phyloP scores from a whole-genome alignment of 2,113 vertebrate species.

The Lycaon pictus region DNA sequence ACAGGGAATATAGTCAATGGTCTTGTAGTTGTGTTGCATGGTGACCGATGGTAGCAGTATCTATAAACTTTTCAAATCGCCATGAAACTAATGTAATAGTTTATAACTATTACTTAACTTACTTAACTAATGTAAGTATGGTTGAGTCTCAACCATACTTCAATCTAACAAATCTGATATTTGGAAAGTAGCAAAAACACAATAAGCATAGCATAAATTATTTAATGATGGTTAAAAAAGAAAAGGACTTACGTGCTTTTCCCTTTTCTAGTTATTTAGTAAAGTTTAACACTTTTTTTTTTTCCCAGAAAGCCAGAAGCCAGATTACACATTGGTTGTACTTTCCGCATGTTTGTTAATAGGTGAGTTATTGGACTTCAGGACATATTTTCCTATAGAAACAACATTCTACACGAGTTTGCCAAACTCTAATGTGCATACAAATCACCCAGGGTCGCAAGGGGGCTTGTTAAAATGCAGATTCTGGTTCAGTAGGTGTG shows the following conservation, averaged over 20 bases:
- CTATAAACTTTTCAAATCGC: background rate
- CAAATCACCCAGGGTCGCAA: background rate
- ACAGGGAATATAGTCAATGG: background rate
- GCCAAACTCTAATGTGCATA: background rate
- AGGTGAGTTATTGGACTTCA: conserved; percentile 41
- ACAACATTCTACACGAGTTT: background rate
- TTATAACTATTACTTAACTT: too few relatives aligned
- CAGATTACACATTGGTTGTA: background rate
- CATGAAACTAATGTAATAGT: background rate
- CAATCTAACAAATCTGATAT: background rate
- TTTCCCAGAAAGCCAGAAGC: background rate
- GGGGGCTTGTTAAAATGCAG: conserved; percentile 33
- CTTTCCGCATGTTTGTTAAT: conserved; percentile 28
- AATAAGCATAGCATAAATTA: background rate
- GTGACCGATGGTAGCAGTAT: background rate
- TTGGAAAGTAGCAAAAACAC: background rate
- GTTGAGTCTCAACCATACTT: background rate
- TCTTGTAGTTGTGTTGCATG: background rate
- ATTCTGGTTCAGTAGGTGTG: background rate
- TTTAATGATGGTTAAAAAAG: background rate
- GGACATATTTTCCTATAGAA: conserved; percentile 43
- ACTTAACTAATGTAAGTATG: too few relatives aligned
- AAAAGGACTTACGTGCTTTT: background rate
- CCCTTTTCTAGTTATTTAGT: background rate
- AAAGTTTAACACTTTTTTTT: background rate